Conservation (phyloP, 2,888 invertebrate species). For the Ferrisia virgata region DNA sequence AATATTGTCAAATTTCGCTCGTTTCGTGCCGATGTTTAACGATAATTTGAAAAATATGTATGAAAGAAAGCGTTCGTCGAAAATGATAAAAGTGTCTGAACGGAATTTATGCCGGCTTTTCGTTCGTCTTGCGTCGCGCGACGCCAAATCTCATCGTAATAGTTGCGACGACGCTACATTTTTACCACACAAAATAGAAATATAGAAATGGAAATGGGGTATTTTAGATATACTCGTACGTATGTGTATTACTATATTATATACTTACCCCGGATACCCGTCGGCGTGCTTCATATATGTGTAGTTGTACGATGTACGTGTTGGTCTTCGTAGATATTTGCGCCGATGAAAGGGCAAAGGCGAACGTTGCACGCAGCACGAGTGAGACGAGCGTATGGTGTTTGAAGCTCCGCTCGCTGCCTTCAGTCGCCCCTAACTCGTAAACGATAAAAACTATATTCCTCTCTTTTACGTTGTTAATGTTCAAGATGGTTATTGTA, state of each 20-base stretch:
- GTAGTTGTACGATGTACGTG: no score
- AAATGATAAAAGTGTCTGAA: slow-evolving; percentile 18
- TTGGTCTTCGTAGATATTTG: no score
- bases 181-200: not conserved
- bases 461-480: slow-evolving; percentile 17
- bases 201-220: slow-evolving; percentile 11
- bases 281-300: no score
- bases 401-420: no score
- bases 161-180: slow-evolving; percentile 15
- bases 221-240: not conserved
- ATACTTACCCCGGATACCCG: no score
- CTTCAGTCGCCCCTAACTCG: not conserved
- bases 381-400: not conserved
- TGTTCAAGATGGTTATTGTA: slow-evolving; percentile 30
- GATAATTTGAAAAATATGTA: slow-evolving; percentile 30
- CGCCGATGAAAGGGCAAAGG: no score
- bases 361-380: not conserved
- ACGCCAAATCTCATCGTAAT: slow-evolving; percentile 18
- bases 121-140: not conserved
- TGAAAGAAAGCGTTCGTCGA: slow-evolving; percentile 25
- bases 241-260: not conserved
- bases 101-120: slow-evolving; percentile 20
- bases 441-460: slow-evolving; percentile 22
- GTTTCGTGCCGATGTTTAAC: slow-evolving; percentile 16
- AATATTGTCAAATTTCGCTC: slow-evolving; percentile 26